Percentiles rank a stretch among this genome's conserved stretches.
Evolutionary conservation across 2,113 vertebrate species (phyloP).

Genomic region (Poecile atricapillus): DNA sequence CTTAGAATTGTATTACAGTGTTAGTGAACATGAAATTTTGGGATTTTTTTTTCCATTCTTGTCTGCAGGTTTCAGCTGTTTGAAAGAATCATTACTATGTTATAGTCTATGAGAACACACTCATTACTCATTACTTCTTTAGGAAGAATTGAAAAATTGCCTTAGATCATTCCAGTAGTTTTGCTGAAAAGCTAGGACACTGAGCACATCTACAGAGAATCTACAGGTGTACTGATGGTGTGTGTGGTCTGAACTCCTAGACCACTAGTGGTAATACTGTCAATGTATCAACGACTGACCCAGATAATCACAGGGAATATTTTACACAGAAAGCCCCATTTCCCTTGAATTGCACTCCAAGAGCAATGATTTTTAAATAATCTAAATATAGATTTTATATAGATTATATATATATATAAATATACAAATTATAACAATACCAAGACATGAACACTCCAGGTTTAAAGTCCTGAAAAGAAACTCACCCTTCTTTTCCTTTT

Average conservation of each 20-base stretch:
- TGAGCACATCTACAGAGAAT: background rate
- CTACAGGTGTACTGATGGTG: background rate
- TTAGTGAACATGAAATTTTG: background rate
- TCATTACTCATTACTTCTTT: too few relatives aligned
- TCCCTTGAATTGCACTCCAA: background rate
- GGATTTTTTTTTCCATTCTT: background rate
- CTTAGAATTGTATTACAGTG: background rate
- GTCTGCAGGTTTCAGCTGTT: background rate
- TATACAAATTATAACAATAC: background rate
- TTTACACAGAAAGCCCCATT: background rate
- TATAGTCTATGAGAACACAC: background rate
- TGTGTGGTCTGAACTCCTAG: background rate
- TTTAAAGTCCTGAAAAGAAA: background rate
- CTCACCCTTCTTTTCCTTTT: rapidly evolving
- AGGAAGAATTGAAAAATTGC: background rate
- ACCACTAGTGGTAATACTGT: background rate
- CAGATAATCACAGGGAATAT: background rate
- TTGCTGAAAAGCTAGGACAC: background rate
- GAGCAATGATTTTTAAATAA: background rate
- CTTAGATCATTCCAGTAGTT: background rate
- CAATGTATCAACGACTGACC: background rate
- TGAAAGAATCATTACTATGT: background rate
- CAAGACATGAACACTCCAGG: rapidly evolving
- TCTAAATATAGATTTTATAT: background rate
- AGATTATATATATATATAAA: too few relatives aligned